Evolutionary conservation across 2,797 vertebrate genomes (phyloP).

Genomic region (Enteromius fasciolatus): DNA sequence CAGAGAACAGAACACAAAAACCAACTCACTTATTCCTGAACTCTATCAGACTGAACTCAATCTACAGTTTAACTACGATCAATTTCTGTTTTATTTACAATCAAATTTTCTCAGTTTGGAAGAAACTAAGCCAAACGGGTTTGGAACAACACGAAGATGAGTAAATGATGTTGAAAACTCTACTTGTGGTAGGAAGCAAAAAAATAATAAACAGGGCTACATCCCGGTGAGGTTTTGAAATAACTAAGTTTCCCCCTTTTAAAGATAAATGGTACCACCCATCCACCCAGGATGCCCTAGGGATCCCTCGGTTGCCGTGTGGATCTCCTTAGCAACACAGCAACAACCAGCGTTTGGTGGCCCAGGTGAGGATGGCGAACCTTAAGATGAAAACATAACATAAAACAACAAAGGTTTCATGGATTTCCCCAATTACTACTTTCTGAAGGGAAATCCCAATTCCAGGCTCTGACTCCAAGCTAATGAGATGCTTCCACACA

Average conservation of each 20-base stretch:
- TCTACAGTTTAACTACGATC: background rate
- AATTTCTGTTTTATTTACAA: background rate
- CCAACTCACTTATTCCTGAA: background rate
- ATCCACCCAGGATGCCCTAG: constrained; percentile 42
- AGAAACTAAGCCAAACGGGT: background rate
- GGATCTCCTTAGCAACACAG: constrained; percentile 49
- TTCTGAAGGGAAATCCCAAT: constrained; percentile 60
- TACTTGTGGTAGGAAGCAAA: background rate
- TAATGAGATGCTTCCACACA: constrained; percentile 62
- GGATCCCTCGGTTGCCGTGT: constrained; percentile 38
- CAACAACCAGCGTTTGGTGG: constrained; percentile 37
- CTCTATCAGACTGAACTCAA: background rate
- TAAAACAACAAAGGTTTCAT: constrained; percentile 47
- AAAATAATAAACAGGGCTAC: background rate
- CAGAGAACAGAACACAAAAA: background rate
- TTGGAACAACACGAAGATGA: background rate
- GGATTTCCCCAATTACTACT: constrained; percentile 65
- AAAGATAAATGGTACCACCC: constrained; percentile 30
- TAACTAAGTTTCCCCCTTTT: background rate
- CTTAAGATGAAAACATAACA: constrained; percentile 32
- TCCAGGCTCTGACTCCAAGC: constrained; percentile 33
- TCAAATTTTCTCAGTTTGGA: background rate
- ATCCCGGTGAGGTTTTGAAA: background rate
- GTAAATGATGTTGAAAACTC: background rate
- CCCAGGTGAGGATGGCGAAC: constrained; percentile 24